phyloP scores from a whole-genome alignment of 2,797 vertebrate species.

The Hapalemur alaotrensis region DNA sequence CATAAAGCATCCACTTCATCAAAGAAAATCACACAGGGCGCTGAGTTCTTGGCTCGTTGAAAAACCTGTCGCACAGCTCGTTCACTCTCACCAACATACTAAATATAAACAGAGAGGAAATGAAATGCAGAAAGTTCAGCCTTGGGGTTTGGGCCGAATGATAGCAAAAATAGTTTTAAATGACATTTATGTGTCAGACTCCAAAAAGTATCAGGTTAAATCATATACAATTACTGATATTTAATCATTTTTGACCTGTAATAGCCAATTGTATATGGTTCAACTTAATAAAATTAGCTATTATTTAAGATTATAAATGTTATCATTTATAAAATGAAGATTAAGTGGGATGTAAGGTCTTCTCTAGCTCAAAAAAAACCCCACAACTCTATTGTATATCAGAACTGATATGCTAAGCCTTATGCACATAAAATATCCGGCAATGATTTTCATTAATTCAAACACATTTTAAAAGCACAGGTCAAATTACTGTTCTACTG shows the following conservation, averaged over 20 bases:
- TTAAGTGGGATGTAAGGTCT: not conserved
- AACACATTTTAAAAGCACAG: not conserved
- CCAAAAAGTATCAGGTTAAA: not conserved
- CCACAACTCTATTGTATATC: not conserved
- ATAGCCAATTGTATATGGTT: not conserved
- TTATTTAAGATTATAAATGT: not conserved
- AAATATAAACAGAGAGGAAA: not conserved
- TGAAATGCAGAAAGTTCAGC: not conserved
- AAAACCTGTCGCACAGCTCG: constrained; percentile 96
- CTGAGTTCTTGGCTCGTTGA: constrained; percentile 94
- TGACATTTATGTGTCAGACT: not conserved
- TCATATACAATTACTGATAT: not conserved
- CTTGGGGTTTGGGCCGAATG: not conserved
- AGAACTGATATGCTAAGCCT: not conserved
- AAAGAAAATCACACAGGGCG: constrained; percentile 98
- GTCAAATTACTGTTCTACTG: not conserved
- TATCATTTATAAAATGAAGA: constrained; percentile 25
- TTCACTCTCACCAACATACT: constrained; percentile 98
- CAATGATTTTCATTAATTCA: not conserved
- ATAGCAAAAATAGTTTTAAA: not conserved
- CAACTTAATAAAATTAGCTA: not conserved
- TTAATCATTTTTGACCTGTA: not conserved
- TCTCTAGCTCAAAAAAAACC: not conserved
- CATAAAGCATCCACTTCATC: constrained; percentile 98
- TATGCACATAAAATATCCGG: constrained; percentile 1